Evolutionary conservation across 35 echinoderm and acorn worm species (phyloP).

Genomic region (Patiria miniata): DNA sequence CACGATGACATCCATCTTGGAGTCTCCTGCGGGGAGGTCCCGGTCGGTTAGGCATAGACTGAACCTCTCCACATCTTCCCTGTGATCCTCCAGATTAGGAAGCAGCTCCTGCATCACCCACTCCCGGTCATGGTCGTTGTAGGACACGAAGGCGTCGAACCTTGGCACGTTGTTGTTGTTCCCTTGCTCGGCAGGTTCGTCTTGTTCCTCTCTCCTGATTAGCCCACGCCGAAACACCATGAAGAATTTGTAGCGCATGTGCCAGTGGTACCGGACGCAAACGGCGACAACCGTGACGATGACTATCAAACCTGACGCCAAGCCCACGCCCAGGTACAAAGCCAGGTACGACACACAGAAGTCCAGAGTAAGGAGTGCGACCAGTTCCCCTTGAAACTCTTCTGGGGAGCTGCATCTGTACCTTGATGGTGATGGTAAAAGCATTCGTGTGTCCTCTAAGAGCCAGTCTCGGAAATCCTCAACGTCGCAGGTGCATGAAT

Average conservation of each 20-base stretch:
- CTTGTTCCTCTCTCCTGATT: neutral
- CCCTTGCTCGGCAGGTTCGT: neutral
- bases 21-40: neutral
- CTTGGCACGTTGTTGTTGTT: neutral
- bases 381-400: neutral
- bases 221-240: neutral
- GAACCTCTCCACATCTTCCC: neutral
- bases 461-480: neutral
- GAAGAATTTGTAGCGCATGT: constrained; percentile 12
- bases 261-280: constrained; percentile 13
- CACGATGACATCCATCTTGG: neutral
- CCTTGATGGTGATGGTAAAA: neutral
- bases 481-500: neutral
- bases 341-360: neutral
- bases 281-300: neutral
- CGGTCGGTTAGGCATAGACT: neutral
- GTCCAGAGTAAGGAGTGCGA: neutral
- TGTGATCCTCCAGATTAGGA: neutral
- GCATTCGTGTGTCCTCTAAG: neutral
- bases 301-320: neutral
- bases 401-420: constrained; percentile 8
- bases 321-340: neutral
- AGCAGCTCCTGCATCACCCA: neutral
- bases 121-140: constrained; percentile 12
- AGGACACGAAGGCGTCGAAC: constrained; percentile 11